These are phyloP conservation scores for Autographa gamma DNA, from an alignment of 2,888 invertebrate genomes.

Conservation along the genomic window DNA sequence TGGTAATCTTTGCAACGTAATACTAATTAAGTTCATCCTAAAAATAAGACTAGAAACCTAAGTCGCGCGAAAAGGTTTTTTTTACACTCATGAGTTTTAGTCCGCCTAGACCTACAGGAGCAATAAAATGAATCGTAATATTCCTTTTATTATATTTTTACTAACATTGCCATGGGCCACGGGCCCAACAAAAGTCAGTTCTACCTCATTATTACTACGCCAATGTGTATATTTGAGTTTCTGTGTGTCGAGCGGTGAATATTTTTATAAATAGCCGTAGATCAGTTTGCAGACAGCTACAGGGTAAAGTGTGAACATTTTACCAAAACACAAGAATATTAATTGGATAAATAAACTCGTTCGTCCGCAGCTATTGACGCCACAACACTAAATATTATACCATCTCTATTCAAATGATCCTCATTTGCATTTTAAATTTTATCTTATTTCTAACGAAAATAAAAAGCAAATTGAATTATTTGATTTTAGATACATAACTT, in stretches of 20 bases:
- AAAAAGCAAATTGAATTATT: conserved; percentile 10
- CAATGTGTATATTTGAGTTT: not conserved
- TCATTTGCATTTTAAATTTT: conserved; percentile 53
- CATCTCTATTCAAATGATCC: conserved; percentile 32
- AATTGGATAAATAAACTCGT: conserved; percentile 12
- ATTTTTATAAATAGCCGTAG: not conserved
- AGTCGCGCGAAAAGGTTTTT: too few relatives aligned
- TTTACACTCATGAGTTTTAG: too few relatives aligned
- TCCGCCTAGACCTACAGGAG: too few relatives aligned
- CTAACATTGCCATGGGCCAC: too few relatives aligned
- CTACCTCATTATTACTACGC: not conserved
- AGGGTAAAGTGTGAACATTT: not conserved
- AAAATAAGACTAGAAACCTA: too few relatives aligned
- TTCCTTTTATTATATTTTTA: too few relatives aligned
- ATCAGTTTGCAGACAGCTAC: not conserved
- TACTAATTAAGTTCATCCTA: too few relatives aligned
- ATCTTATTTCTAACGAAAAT: conserved; percentile 18
- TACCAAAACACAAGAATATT: conserved; percentile 2
- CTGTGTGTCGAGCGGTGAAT: not conserved
- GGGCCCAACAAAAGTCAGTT: not conserved
- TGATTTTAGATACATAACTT: conserved; percentile 2
- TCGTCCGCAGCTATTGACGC: conserved; percentile 31
- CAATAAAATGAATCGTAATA: too few relatives aligned
- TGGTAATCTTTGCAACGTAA: too few relatives aligned
- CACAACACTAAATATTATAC: conserved; percentile 25